Evolutionary conservation across 2,797 vertebrate genomes (phyloP).

Genomic region (Spea hammondii): DNA sequence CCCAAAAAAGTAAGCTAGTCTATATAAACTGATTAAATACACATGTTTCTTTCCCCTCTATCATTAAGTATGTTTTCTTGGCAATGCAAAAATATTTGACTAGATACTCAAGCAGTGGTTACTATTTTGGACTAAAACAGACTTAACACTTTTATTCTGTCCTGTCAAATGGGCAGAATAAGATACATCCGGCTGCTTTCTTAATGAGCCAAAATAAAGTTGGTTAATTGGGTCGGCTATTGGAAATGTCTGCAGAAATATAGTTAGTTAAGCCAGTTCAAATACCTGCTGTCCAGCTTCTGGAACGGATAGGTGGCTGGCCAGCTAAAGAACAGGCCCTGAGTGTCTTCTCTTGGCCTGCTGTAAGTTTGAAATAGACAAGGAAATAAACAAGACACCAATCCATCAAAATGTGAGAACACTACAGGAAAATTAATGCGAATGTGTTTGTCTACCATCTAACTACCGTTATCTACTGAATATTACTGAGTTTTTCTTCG

Average conservation of each 20-base stretch:
- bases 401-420: slow-evolving; percentile 4
- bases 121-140: background rate
- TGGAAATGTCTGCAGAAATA: slow-evolving; percentile 38
- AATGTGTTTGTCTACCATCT: background rate
- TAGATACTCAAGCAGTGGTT: slow-evolving; percentile 9
- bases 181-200: slow-evolving; percentile 23
- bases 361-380: background rate
- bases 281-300: slow-evolving; percentile 42
- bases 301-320: slow-evolving; percentile 14
- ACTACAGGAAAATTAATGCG: background rate
- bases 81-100: slow-evolving; percentile 12
- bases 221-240: slow-evolving; percentile 22
- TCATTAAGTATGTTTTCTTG: slow-evolving; percentile 1
- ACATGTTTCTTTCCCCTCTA: background rate
- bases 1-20: background rate
- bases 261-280: slow-evolving; percentile 29
- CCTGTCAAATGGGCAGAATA: background rate
- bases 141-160: background rate
- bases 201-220: slow-evolving; percentile 41
- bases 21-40: background rate
- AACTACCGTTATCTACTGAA: no score
- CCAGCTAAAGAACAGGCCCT: slow-evolving; percentile 30
- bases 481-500: no score
- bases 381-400: background rate
- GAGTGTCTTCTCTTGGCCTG: slow-evolving; percentile 16